phyloP scores from a whole-genome alignment of 35 echinoderm and acorn worm genomes.

The Acanthaster planci region DNA sequence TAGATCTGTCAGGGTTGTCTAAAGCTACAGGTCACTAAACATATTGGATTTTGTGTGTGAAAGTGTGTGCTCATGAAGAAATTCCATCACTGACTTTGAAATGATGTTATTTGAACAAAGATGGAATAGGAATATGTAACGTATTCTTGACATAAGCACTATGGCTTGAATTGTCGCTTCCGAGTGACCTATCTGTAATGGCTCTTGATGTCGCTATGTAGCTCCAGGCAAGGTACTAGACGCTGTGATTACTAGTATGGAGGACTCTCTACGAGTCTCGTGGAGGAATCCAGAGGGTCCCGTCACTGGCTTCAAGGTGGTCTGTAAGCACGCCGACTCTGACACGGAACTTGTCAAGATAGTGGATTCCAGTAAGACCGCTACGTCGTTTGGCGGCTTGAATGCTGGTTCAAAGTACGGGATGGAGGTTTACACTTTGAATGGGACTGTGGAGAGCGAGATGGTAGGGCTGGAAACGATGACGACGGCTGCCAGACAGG shows the following conservation, averaged over 20 bases:
- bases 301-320: constrained; percentile 62
- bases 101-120: too few relatives aligned
- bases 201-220: not conserved
- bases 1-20: too few relatives aligned
- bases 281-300: constrained; percentile 71
- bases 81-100: too few relatives aligned
- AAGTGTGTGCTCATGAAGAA: too few relatives aligned
- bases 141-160: too few relatives aligned
- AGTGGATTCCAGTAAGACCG: constrained; percentile 37
- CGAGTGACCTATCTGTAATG: too few relatives aligned
- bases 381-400: constrained; percentile 47
- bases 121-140: too few relatives aligned
- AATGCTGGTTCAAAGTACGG: constrained; percentile 22
- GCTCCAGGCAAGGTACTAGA: constrained; percentile 50
- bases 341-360: constrained; percentile 46
- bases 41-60: too few relatives aligned
- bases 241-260: constrained; percentile 22
- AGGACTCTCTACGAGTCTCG: constrained; percentile 41
- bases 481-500: not conserved
- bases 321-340: constrained; percentile 16
- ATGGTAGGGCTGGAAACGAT: not conserved
- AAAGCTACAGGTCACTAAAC: too few relatives aligned
- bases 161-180: too few relatives aligned
- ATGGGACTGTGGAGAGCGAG: constrained; percentile 49
- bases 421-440: constrained; percentile 40